A percentile compares a stretch with the other conserved stretches of the same genome.
Evolutionary conservation across 2,888 invertebrate species (phyloP).

Genomic region (Apocheima hispidaria): DNA sequence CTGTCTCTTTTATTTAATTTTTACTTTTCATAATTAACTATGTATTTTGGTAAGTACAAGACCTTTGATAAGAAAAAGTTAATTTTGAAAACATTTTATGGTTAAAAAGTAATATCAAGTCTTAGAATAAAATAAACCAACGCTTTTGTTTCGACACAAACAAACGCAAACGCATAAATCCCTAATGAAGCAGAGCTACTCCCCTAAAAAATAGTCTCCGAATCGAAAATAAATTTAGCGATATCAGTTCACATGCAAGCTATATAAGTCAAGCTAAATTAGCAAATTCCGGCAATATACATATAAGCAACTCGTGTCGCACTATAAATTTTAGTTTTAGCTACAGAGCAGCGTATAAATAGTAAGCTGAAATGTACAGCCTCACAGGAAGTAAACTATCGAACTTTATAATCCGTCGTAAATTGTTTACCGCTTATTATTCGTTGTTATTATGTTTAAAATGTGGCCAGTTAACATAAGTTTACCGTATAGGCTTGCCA

Average conservation of each 20-base stretch:
- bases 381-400: conserved; percentile 5
- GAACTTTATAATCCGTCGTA: conserved; percentile 8
- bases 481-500: background rate
- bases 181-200: background rate
- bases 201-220: background rate
- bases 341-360: conserved; percentile 4
- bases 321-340: conserved; percentile 42
- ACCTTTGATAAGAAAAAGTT: too few relatives aligned
- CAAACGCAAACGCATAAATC: too few relatives aligned
- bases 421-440: conserved; percentile 11
- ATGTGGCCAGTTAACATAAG: background rate
- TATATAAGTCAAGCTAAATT: conserved; percentile 49
- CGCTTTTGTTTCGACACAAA: too few relatives aligned
- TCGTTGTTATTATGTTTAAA: conserved; percentile 8
- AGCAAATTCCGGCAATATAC: conserved; percentile 43
- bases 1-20: too few relatives aligned
- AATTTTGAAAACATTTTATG: too few relatives aligned
- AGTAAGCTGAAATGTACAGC: conserved; percentile 10
- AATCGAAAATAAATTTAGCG: conserved; percentile 11
- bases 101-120: too few relatives aligned
- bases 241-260: conserved; percentile 17
- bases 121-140: too few relatives aligned
- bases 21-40: too few relatives aligned
- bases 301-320: conserved; percentile 42
- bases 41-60: too few relatives aligned